Percentiles rank a stretch among this genome's conserved stretches.
phyloP scores from a whole-genome alignment of 2,888 invertebrate species.

The Tribolium freemani region DNA sequence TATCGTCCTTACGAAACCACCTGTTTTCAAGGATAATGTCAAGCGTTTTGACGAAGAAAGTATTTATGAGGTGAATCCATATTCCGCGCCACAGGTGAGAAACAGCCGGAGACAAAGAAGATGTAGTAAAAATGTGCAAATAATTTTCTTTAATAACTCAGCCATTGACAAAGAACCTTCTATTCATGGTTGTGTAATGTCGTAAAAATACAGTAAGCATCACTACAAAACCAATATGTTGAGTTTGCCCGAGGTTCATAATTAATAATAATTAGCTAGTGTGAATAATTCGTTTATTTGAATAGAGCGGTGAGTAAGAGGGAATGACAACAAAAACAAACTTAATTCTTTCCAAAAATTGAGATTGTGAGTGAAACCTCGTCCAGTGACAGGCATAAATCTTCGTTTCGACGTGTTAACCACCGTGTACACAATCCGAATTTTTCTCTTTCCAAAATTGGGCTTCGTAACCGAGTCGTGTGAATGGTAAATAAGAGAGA shows the following conservation, averaged over 20 bases:
- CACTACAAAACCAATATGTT: slow-evolving; percentile 14
- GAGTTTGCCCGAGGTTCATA: slow-evolving; percentile 27
- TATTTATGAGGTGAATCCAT: neutral
- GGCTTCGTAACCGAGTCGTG: slow-evolving; percentile 49
- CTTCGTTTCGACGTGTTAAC: slow-evolving; percentile 29
- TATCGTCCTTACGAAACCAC: too few relatives aligned
- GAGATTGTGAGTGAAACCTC: slow-evolving; percentile 7
- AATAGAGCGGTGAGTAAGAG: slow-evolving; percentile 10
- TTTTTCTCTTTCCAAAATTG: slow-evolving; percentile 44
- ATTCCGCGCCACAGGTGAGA: slow-evolving; percentile 4
- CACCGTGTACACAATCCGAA: slow-evolving; percentile 31
- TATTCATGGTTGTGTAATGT: slow-evolving; percentile 12
- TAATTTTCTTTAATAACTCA: neutral
- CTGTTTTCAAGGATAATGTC: too few relatives aligned
- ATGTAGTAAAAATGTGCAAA: neutral
- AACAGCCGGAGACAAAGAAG: slow-evolving; percentile 8
- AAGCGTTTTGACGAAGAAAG: neutral
- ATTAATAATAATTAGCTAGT: slow-evolving; percentile 34
- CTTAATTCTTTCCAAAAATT: too few relatives aligned
- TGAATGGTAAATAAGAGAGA: slow-evolving; percentile 58
- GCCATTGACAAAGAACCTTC: slow-evolving; percentile 7
- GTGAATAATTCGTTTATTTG: slow-evolving; percentile 34
- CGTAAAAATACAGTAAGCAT: slow-evolving; percentile 32
- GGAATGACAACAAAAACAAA: too few relatives aligned
- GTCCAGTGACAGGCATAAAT: slow-evolving; percentile 34